These are phyloP conservation scores for Chorisops tibialis DNA, from an alignment of 2,888 invertebrate genomes.

Conservation along the genomic window DNA sequence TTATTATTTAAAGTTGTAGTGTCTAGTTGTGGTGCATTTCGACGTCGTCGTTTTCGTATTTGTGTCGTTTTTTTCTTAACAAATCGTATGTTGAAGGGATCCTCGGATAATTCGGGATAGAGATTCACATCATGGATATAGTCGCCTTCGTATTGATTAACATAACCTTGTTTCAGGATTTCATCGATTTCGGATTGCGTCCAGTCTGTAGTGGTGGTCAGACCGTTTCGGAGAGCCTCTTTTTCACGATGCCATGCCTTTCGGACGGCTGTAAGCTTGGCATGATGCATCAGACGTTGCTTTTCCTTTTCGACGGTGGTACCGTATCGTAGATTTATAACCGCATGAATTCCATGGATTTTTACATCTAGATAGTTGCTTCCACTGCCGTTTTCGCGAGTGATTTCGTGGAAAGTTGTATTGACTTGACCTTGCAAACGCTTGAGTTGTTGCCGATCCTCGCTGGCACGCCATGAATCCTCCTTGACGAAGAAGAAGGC, in stretches of 20 bases:
- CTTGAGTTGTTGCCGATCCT: conserved; percentile 84
- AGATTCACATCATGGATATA: conserved; percentile 86
- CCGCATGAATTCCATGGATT: conserved; percentile 85
- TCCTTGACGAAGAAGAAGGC: conserved; percentile 92
- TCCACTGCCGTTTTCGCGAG: conserved; percentile 67
- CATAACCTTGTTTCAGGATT: conserved; percentile 78
- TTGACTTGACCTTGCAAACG: conserved; percentile 87
- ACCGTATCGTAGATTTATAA: conserved; percentile 92
- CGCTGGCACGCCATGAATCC: conserved; percentile 83
- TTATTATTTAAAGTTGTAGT: conserved; percentile 4
- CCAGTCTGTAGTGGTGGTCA: conserved; percentile 80
- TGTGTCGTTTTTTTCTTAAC: conserved; percentile 74
- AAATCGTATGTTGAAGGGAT: conserved; percentile 91
- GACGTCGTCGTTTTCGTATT: conserved; percentile 63
- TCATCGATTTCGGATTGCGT: conserved; percentile 83
- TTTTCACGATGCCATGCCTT: conserved; percentile 93
- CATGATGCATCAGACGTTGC: conserved; percentile 84
- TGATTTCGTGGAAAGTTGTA: conserved; percentile 83
- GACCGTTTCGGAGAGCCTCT: conserved; percentile 74
- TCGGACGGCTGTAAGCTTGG: conserved; percentile 78
- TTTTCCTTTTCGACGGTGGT: conserved; percentile 87
- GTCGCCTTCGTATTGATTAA: conserved; percentile 83
- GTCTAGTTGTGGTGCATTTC: conserved; percentile 33
- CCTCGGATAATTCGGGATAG: conserved; percentile 92
- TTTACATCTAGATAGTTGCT: conserved; percentile 80